Conservation (phyloP, 2,113 vertebrate species). For the Hemiprocne comata region DNA sequence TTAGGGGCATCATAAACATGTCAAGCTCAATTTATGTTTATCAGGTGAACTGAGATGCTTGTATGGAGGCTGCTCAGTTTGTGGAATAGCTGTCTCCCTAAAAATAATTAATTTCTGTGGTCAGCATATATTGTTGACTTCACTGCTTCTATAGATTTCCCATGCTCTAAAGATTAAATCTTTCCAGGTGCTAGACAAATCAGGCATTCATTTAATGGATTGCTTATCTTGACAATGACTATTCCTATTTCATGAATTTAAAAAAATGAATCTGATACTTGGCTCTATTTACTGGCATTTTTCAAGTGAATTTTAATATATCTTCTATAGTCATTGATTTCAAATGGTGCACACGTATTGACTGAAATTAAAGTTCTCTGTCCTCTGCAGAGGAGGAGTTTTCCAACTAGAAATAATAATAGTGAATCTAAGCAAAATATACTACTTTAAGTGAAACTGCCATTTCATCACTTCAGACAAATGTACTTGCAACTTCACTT, state of each 20-base stretch:
- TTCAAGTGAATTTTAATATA: constrained; percentile 64
- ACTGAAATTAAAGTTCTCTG: constrained; percentile 1
- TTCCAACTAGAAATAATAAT: constrained; percentile 9
- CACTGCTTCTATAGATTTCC: constrained; percentile 38
- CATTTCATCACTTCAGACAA: constrained; percentile 58
- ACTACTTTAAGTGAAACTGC: constrained; percentile 46
- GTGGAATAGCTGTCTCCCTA: constrained; percentile 16
- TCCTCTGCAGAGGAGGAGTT: constrained; percentile 2
- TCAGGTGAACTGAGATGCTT: not conserved
- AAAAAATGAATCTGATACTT: constrained; percentile 72
- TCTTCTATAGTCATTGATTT: constrained; percentile 59
- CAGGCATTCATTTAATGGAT: constrained; percentile 65
- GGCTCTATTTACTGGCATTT: constrained; percentile 69
- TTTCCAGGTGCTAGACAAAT: constrained; percentile 56
- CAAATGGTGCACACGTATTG: constrained; percentile 31
- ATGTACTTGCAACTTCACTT: constrained; percentile 51
- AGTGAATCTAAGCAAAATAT: constrained; percentile 34
- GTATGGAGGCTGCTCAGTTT: not conserved
- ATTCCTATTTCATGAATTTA: constrained; percentile 43
- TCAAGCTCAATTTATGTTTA: not conserved
- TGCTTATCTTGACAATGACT: constrained; percentile 67
- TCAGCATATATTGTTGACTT: not conserved
- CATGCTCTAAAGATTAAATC: constrained; percentile 64
- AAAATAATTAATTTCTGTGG: constrained; percentile 15
- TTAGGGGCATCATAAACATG: not conserved